Conservation (phyloP, 2,888 invertebrate species). For the Himalopsyche kuldschensis region DNA sequence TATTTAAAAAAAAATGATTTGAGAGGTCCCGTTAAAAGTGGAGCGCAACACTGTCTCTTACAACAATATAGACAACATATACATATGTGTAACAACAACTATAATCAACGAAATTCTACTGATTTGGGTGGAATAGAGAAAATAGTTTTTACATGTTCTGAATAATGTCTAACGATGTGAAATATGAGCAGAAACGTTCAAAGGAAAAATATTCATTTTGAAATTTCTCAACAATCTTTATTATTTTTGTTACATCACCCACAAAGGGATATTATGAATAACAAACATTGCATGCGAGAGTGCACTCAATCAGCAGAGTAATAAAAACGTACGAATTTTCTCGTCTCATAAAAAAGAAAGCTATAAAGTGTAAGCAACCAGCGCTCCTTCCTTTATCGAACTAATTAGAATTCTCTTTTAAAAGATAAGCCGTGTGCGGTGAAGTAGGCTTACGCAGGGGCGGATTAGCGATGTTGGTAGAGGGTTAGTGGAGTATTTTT, state of each 20-base stretch:
- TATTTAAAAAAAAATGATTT: no score
- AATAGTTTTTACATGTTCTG: no score
- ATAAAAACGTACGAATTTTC: slow-evolving; percentile 1
- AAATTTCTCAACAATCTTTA: neutral
- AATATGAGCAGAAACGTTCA: no score
- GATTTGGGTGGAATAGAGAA: no score
- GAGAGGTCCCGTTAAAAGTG: no score
- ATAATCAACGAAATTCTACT: no score
- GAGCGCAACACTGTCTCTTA: no score
- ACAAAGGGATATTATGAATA: neutral
- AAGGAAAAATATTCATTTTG: neutral
- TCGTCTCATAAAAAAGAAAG: neutral
- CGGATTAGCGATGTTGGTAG: neutral
- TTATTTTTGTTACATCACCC: neutral
- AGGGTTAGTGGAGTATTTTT: no score
- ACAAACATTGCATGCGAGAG: neutral
- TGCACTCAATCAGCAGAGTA: neutral
- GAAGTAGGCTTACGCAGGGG: neutral
- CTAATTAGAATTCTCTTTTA: slow-evolving; percentile 1
- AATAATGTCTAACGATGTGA: no score
- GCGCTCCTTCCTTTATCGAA: neutral
- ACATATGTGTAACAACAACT: no score
- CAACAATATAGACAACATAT: no score
- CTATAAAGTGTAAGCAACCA: neutral
- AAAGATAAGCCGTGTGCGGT: neutral